Percentiles rank a stretch among this genome's conserved stretches.
Conservation (phyloP, 1,140 invertebrate species). For the Neodiprion pinetum region DNA sequence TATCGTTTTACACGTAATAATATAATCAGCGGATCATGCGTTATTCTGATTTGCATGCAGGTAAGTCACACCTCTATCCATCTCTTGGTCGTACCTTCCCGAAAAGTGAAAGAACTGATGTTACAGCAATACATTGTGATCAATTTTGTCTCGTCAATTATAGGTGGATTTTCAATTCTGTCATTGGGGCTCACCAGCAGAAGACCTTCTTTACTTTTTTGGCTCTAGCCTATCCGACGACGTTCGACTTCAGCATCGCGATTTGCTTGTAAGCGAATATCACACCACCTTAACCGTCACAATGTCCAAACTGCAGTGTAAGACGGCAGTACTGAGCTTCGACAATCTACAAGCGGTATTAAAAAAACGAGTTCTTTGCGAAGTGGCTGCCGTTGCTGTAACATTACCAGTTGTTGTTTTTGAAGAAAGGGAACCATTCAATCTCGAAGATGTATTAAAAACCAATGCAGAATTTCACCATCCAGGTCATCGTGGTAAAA, state of each 20-base stretch:
- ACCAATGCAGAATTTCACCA: conserved; percentile 23
- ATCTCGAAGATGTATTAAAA: conserved; percentile 43
- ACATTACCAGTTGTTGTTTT: conserved; percentile 44
- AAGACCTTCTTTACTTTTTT: conserved; percentile 64
- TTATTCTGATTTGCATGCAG: too few species aligned
- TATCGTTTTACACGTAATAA: too few species aligned
- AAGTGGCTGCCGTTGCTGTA: conserved; percentile 37
- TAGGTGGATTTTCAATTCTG: conserved; percentile 66
- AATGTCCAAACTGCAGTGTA: conserved; percentile 52
- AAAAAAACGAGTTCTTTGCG: conserved; percentile 41
- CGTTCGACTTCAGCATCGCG: conserved; percentile 41
- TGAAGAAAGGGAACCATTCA: conserved; percentile 35
- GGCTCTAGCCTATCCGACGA: conserved; percentile 52
- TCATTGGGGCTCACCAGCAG: conserved; percentile 57
- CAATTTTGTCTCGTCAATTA: conserved; percentile 26
- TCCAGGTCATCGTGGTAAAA: conserved; percentile 23
- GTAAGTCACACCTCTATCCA: too few species aligned
- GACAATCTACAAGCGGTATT: conserved; percentile 47
- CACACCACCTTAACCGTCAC: conserved; percentile 40
- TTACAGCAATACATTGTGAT: too few species aligned
- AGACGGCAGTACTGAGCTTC: conserved; percentile 52
- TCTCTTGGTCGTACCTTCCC: too few species aligned
- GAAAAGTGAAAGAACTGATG: too few species aligned
- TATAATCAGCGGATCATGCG: too few species aligned
- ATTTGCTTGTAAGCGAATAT: conserved; percentile 57